Percentiles rank a stretch among this genome's conserved stretches.
Conservation (phyloP, 1,140 invertebrate species). For the Drosophila littoralis region DNA sequence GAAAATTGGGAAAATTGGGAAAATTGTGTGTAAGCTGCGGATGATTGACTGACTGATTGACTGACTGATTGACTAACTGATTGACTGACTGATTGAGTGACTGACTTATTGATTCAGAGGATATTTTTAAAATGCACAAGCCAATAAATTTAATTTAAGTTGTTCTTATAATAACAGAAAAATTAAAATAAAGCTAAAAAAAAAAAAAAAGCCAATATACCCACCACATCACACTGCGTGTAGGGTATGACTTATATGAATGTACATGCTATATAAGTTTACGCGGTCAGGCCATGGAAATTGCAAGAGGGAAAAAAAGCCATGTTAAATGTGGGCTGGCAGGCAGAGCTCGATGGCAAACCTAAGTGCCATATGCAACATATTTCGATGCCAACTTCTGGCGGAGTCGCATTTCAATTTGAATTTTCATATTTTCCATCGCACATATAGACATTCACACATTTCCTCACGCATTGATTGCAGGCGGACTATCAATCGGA, state of each 20-base stretch:
- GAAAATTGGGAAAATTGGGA: too few relatives aligned
- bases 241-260: constrained; percentile 1
- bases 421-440: constrained; percentile 20
- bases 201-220: background rate
- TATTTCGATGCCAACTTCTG: constrained; percentile 17
- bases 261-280: constrained; percentile 31
- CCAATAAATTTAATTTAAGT: too few relatives aligned
- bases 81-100: too few relatives aligned
- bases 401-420: constrained; percentile 22
- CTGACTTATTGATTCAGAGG: too few relatives aligned
- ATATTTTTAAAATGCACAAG: too few relatives aligned
- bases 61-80: too few relatives aligned
- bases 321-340: background rate
- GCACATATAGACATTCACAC: background rate
- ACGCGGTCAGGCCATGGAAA: constrained; percentile 26
- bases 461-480: background rate
- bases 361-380: constrained; percentile 18
- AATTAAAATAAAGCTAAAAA: too few relatives aligned
- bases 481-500: constrained; percentile 59
- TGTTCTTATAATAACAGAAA: too few relatives aligned
- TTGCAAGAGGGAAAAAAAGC: background rate
- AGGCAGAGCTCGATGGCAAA: too few relatives aligned
- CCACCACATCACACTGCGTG: background rate
- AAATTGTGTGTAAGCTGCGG: too few relatives aligned
- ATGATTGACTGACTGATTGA: too few relatives aligned